A percentile compares a stretch with the other conserved stretches of the same genome.
Conservation (phyloP, 2,888 invertebrate species). For the Mesopsocus fuscifrons region DNA sequence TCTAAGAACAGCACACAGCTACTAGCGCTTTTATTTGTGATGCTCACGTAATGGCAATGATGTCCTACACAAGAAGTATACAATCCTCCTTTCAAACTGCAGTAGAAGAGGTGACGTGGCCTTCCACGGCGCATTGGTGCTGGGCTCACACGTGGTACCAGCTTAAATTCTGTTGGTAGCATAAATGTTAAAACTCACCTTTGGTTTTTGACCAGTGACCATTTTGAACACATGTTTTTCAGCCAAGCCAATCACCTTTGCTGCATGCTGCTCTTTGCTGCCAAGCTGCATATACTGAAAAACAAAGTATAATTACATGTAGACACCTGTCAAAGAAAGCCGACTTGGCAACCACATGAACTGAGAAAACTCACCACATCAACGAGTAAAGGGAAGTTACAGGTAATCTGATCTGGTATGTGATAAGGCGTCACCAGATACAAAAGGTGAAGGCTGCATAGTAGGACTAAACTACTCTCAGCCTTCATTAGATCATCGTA, state of each 20-base stretch:
- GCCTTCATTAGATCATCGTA: conserved; percentile 54
- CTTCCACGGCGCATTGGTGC: too few relatives aligned
- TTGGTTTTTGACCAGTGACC: conserved; percentile 43
- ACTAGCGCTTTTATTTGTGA: too few relatives aligned
- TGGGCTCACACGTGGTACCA: too few relatives aligned
- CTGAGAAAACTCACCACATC: conserved; percentile 31
- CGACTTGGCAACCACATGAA: too few relatives aligned
- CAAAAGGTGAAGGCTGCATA: conserved; percentile 67
- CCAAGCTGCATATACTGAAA: conserved; percentile 41
- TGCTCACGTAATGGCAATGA: too few relatives aligned
- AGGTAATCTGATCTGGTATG: conserved; percentile 33
- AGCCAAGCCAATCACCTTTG: conserved; percentile 54
- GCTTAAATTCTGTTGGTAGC: too few relatives aligned
- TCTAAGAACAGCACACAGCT: too few relatives aligned
- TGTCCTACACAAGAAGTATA: too few relatives aligned
- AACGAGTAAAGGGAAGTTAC: conserved; percentile 34
- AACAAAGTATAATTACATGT: conserved; percentile 12
- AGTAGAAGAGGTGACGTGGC: too few relatives aligned
- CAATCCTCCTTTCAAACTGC: too few relatives aligned
- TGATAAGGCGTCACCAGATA: conserved; percentile 74
- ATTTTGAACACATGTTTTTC: conserved; percentile 50
- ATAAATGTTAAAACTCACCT: too few relatives aligned
- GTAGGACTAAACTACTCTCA: conserved; percentile 53
- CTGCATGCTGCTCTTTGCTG: conserved; percentile 44
- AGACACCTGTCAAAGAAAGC: too few relatives aligned